Percentiles rank a stretch among this genome's conserved stretches.
Conservation (phyloP, 2,797 vertebrate species). For the Pampus argenteus region DNA sequence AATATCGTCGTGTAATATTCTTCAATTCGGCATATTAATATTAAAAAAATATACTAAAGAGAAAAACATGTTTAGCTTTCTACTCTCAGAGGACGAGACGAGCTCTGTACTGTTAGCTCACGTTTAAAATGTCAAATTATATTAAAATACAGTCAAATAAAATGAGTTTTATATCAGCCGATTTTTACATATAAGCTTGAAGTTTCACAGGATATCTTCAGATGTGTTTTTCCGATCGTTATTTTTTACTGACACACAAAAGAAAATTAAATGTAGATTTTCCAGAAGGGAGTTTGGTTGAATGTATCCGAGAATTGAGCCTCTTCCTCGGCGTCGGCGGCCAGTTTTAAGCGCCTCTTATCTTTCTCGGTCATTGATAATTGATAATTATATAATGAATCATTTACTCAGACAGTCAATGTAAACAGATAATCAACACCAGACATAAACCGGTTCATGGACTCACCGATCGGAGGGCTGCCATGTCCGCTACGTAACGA, state of each 20-base stretch:
- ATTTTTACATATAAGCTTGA: rapidly evolving
- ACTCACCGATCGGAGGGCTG: slow-evolving; percentile 85
- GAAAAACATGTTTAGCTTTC: neutral
- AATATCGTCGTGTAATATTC: rapidly evolving
- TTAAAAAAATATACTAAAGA: neutral
- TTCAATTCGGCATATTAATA: neutral
- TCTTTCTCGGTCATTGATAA: neutral
- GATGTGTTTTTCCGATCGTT: rapidly evolving
- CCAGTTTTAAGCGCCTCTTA: neutral
- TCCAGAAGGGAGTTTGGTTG: slow-evolving; percentile 1
- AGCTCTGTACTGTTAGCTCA: neutral
- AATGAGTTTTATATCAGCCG: rapidly evolving
- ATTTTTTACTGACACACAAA: rapidly evolving
- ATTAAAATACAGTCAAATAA: rapidly evolving
- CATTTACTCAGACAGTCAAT: slow-evolving; percentile 50
- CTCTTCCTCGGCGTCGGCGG: neutral
- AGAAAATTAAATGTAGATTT: neutral
- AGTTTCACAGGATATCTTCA: rapidly evolving
- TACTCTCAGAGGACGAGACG: rapidly evolving
- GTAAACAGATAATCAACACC: slow-evolving; percentile 11
- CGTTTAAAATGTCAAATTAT: neutral
- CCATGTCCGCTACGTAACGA: slow-evolving; percentile 76
- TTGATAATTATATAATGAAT: too few species aligned
- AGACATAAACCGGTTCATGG: slow-evolving; percentile 27
- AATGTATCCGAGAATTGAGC: too few species aligned